Evolutionary conservation across 2,797 vertebrate species (phyloP).

Genomic region (Geotrypetes seraphini): DNA sequence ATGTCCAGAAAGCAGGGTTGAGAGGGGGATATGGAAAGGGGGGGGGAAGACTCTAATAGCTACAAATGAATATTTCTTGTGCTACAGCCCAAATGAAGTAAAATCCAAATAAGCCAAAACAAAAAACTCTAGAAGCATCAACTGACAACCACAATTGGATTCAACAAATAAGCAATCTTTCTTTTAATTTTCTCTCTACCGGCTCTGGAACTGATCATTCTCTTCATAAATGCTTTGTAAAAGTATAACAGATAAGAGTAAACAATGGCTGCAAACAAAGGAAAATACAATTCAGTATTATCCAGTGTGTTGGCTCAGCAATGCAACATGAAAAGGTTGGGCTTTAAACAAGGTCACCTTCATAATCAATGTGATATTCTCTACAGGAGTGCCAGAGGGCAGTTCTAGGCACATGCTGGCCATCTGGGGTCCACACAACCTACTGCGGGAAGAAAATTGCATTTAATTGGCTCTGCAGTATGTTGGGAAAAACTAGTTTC

Average conservation of each 20-base stretch:
- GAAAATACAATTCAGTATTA: slow-evolving; percentile 43
- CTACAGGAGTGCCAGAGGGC: slow-evolving; percentile 27
- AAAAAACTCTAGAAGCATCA: no score
- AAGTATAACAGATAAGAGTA: slow-evolving; percentile 16
- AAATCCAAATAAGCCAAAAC: no score
- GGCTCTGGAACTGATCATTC: no score
- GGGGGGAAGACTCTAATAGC: no score
- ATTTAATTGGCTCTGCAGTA: slow-evolving; percentile 8
- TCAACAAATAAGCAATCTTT: no score
- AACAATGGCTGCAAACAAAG: slow-evolving; percentile 42
- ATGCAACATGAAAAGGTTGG: slow-evolving; percentile 31
- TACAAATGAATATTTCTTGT: no score
- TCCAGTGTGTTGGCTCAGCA: slow-evolving; percentile 39
- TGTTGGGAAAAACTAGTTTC: not conserved
- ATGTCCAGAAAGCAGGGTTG: no score
- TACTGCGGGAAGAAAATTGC: slow-evolving; percentile 11
- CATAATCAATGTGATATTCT: slow-evolving; percentile 24
- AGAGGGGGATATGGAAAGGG: no score
- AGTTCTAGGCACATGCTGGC: slow-evolving; percentile 28
- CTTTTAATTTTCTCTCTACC: no score
- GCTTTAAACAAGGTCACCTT: slow-evolving; percentile 43
- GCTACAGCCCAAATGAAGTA: no score
- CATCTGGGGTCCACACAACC: slow-evolving; percentile 28
- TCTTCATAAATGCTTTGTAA: no score
- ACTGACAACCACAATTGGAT: no score